Percentiles rank a stretch among this genome's conserved stretches.
phyloP scores from a whole-genome alignment of 2,888 invertebrate genomes.

The Hermaeophaga mercurialis region DNA sequence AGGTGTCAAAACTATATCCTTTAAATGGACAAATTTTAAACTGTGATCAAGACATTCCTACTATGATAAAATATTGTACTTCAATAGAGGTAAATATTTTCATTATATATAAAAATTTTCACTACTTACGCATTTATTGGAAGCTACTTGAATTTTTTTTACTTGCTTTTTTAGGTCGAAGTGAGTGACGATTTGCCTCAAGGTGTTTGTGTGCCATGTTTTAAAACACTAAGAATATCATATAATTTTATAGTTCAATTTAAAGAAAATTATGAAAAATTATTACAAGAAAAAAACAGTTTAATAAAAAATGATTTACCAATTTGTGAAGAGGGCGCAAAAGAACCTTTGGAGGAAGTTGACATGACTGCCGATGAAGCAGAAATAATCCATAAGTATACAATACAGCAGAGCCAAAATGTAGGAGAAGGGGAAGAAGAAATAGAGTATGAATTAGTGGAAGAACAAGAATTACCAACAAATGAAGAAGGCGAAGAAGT shows the following conservation, averaged over 20 bases:
- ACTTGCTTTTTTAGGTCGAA: constrained; percentile 29
- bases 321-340: neutral
- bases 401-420: too few relatives aligned
- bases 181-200: constrained; percentile 27
- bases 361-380: neutral
- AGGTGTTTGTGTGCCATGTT: constrained; percentile 34
- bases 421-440: constrained; percentile 4
- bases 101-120: too few relatives aligned
- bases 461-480: neutral
- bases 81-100: constrained; percentile 28
- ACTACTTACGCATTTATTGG: too few relatives aligned
- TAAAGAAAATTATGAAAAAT: constrained; percentile 31
- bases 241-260: constrained; percentile 36
- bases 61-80: constrained; percentile 32
- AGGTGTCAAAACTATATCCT: constrained; percentile 25
- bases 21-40: constrained; percentile 25
- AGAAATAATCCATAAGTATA: neutral
- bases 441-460: neutral
- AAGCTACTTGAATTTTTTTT: too few relatives aligned
- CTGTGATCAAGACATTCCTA: constrained; percentile 28
- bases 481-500: constrained; percentile 15
- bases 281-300: constrained; percentile 16
- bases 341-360: neutral
- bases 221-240: constrained; percentile 34
- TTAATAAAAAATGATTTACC: neutral